These are phyloP conservation scores for Melanotaenia trifasciata DNA, from an alignment of 2,797 vertebrate species.

Conservation along the genomic window DNA sequence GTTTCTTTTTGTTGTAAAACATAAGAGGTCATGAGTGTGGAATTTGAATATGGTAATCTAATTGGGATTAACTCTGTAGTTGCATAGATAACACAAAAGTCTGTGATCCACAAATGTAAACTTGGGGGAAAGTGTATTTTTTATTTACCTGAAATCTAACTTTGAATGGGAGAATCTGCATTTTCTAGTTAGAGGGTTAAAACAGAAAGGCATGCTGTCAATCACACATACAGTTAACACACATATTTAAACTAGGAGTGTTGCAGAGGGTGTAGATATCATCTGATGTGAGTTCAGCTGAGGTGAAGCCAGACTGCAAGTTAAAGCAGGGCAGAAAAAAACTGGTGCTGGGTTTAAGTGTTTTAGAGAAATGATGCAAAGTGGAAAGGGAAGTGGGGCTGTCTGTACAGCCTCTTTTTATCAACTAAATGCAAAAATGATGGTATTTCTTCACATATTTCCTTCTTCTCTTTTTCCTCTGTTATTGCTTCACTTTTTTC, in stretches of 20 bases:
- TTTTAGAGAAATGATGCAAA: slow-evolving; percentile 21
- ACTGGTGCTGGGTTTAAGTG: slow-evolving; percentile 8
- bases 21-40: background rate
- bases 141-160: background rate
- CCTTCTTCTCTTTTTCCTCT: background rate
- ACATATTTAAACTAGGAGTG: slow-evolving; percentile 47
- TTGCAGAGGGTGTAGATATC: slow-evolving; percentile 47
- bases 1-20: background rate
- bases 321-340: slow-evolving; percentile 43
- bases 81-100: background rate
- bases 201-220: background rate
- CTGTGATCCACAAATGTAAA: background rate
- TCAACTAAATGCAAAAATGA: slow-evolving; percentile 32
- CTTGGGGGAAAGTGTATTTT: background rate
- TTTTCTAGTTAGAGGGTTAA: background rate
- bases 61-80: background rate
- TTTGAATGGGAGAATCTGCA: background rate
- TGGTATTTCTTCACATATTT: slow-evolving; percentile 7
- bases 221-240: background rate
- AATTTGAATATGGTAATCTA: background rate
- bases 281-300: slow-evolving; percentile 48
- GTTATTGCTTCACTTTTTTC: background rate
- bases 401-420: slow-evolving; percentile 38
- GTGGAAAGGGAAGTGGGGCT: slow-evolving; percentile 32
- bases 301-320: slow-evolving; percentile 58